Evolutionary conservation across 1,140 invertebrate species (phyloP).

Genomic region (Aricia agestis): DNA sequence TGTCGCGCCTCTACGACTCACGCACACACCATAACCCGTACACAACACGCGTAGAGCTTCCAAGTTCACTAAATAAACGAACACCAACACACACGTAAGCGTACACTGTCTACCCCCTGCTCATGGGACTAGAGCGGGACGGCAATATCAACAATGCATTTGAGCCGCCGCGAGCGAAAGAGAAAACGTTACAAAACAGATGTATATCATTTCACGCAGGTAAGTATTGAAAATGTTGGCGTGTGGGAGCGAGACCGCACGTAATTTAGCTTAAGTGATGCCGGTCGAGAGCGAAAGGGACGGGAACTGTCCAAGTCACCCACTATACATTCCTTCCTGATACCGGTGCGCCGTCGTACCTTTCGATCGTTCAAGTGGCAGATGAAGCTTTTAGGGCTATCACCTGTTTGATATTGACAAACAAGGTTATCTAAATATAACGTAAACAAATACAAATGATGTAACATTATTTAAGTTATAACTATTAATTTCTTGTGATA

Average conservation of each 20-base stretch:
- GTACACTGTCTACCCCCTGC: slow-evolving; percentile 70
- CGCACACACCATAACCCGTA: slow-evolving; percentile 68
- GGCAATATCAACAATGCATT: slow-evolving; percentile 72
- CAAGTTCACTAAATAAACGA: slow-evolving; percentile 76
- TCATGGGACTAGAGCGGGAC: slow-evolving; percentile 61
- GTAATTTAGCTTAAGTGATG: slow-evolving; percentile 65
- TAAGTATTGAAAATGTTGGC: slow-evolving; percentile 73
- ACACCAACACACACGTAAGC: slow-evolving; percentile 69
- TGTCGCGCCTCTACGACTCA: slow-evolving; percentile 73
- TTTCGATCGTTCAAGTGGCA: slow-evolving; percentile 76
- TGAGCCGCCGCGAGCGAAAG: slow-evolving; percentile 40
- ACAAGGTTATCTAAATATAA: slow-evolving; percentile 13
- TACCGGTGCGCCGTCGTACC: slow-evolving; percentile 72
- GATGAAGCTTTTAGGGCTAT: slow-evolving; percentile 74
- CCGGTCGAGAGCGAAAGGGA: slow-evolving; percentile 64
- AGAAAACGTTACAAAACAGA: slow-evolving; percentile 62
- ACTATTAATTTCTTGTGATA: not conserved
- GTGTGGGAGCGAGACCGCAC: slow-evolving; percentile 61
- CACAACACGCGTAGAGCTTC: slow-evolving; percentile 71
- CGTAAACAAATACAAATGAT: slow-evolving; percentile 4
- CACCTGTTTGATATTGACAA: slow-evolving; percentile 33
- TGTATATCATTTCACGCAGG: slow-evolving; percentile 75
- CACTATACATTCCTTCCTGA: slow-evolving; percentile 75
- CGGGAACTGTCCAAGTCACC: slow-evolving; percentile 71
- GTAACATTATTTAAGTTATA: not conserved